These are phyloP conservation scores for Hyla sarda DNA, from an alignment of 2,113 vertebrate genomes.

Conservation along the genomic window DNA sequence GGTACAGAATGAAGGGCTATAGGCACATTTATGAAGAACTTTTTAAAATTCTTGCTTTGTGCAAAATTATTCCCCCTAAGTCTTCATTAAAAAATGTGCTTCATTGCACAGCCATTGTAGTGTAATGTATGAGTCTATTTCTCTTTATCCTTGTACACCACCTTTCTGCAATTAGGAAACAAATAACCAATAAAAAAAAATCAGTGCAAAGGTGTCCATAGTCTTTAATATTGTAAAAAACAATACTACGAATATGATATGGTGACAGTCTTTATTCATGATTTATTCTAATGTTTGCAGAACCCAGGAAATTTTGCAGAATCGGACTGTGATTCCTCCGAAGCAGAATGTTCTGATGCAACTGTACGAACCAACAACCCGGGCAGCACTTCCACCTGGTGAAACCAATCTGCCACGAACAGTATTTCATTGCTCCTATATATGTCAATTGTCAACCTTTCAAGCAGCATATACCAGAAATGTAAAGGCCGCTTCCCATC, in stretches of 20 bases:
- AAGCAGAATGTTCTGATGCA: constrained; percentile 94
- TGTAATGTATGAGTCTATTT: too few relatives aligned
- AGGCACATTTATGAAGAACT: too few relatives aligned
- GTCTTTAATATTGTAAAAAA: neutral
- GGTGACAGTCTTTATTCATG: neutral
- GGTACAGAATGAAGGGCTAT: too few relatives aligned
- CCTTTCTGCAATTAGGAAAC: too few relatives aligned
- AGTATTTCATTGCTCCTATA: constrained; percentile 41
- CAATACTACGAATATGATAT: neutral
- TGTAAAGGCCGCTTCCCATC: constrained; percentile 56
- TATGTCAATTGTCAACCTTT: neutral
- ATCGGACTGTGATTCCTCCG: constrained; percentile 93
- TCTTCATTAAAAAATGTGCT: too few relatives aligned
- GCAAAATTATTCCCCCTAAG: too few relatives aligned
- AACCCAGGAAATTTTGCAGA: constrained; percentile 91
- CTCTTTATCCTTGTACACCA: too few relatives aligned
- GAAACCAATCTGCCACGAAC: constrained; percentile 65
- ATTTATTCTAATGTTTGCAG: constrained; percentile 69
- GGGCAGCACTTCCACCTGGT: constrained; percentile 92
- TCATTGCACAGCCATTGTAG: too few relatives aligned
- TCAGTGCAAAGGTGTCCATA: neutral
- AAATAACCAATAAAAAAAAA: too few relatives aligned
- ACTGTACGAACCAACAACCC: constrained; percentile 94
- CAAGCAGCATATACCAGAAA: constrained; percentile 55
- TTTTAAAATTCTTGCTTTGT: too few relatives aligned